Conservation (phyloP, 2,797 vertebrate genomes). For the Amblyraja radiata region DNA sequence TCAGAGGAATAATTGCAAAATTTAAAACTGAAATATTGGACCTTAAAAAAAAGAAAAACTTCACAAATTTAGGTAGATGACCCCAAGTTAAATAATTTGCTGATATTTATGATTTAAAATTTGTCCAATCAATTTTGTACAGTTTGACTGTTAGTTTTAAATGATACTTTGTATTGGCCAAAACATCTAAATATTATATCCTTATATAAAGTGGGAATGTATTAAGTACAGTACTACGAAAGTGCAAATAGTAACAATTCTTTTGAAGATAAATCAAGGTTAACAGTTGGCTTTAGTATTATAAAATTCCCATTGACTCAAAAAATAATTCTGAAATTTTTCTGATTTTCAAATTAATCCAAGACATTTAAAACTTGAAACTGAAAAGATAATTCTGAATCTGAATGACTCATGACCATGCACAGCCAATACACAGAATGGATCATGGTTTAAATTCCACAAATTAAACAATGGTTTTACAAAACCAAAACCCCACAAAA, state of each 20-base stretch:
- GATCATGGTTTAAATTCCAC: constrained; percentile 55
- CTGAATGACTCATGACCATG: constrained; percentile 62
- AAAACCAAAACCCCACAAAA: constrained; percentile 54
- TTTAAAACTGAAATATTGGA: constrained; percentile 29
- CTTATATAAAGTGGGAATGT: constrained; percentile 99
- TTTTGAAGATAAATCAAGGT: constrained; percentile 60
- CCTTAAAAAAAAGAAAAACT: background rate
- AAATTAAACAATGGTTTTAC: constrained; percentile 54
- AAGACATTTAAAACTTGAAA: constrained; percentile 65
- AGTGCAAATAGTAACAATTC: constrained; percentile 95
- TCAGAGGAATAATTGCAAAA: constrained; percentile 30
- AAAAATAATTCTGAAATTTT: constrained; percentile 83
- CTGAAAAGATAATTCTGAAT: constrained; percentile 70
- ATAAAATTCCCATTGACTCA: constrained; percentile 88
- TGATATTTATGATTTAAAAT: constrained; percentile 25
- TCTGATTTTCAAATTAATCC: constrained; percentile 72
- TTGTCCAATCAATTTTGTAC: constrained; percentile 31
- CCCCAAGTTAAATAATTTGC: background rate
- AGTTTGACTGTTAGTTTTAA: constrained; percentile 53
- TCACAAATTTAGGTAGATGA: background rate
- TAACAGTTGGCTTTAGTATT: constrained; percentile 79
- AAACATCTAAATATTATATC: constrained; percentile 80
- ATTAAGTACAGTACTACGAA: constrained; percentile 99
- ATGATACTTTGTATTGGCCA: constrained; percentile 79
- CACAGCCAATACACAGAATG: constrained; percentile 61